Conservation (phyloP, 2,113 vertebrate species). For the Hippocampus guttulatus region DNA sequence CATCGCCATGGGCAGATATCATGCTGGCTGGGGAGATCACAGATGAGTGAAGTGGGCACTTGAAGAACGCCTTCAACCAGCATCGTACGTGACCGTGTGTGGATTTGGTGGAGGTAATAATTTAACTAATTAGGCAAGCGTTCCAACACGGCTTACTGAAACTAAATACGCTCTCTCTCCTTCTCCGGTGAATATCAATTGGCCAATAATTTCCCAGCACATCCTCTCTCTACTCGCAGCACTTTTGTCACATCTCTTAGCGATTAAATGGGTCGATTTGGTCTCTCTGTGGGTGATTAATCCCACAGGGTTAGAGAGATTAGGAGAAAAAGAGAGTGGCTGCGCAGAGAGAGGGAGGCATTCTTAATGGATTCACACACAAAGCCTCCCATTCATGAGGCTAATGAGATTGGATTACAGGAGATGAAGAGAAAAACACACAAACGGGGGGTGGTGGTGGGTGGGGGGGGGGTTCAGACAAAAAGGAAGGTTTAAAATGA, state of each 20-base stretch:
- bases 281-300: constrained; percentile 66
- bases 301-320: constrained; percentile 64
- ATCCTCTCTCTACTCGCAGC: constrained; percentile 39
- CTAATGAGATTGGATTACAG: constrained; percentile 67
- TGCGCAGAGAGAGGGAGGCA: constrained; percentile 7
- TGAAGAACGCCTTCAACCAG: no score
- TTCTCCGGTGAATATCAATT: constrained; percentile 53
- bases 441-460: not conserved
- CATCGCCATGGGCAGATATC: no score
- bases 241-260: constrained; percentile 62
- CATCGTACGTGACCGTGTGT: no score
- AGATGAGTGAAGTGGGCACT: no score
- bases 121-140: not conserved
- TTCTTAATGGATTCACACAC: constrained; percentile 64
- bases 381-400: constrained; percentile 55
- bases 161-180: not conserved
- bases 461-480: constrained; percentile 11
- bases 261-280: constrained; percentile 71
- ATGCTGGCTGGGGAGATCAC: no score
- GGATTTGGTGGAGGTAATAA: not conserved
- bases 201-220: constrained; percentile 60
- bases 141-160: not conserved
- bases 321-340: constrained; percentile 40
- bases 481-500: constrained; percentile 17
- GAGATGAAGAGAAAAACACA: constrained; percentile 36